Percentiles rank a stretch among this genome's conserved stretches.
phyloP scores from a whole-genome alignment of 1,140 invertebrate genomes.

The Propsilocerus akamusi region DNA sequence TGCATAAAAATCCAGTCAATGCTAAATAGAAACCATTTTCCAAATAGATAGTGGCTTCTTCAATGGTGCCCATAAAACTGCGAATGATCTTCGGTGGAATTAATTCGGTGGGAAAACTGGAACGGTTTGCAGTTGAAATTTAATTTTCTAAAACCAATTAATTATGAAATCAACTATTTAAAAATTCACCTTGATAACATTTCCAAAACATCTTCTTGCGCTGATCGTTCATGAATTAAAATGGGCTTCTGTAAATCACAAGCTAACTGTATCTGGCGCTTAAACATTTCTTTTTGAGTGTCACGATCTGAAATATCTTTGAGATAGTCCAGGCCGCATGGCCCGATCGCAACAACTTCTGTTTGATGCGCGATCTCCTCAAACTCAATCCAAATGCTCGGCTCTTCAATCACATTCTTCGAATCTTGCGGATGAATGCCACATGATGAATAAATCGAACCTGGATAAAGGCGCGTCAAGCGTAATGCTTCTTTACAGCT shows the following conservation, averaged over 20 bases:
- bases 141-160: too few relatives aligned
- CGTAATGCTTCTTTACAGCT: conserved; percentile 78
- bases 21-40: conserved; percentile 75
- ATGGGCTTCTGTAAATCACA: conserved; percentile 75
- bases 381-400: conserved; percentile 46
- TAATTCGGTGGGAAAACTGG: conserved; percentile 30
- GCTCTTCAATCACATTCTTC: conserved; percentile 74
- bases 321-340: conserved; percentile 89
- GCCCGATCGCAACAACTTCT: conserved; percentile 85
- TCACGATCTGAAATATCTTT: conserved; percentile 82
- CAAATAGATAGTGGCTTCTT: conserved; percentile 72
- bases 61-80: conserved; percentile 78
- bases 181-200: conserved; percentile 29
- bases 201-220: conserved; percentile 59
- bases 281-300: conserved; percentile 71
- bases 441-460: conserved; percentile 79
- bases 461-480: conserved; percentile 72
- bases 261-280: conserved; percentile 75
- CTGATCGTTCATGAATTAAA: conserved; percentile 80
- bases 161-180: neutral
- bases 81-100: conserved; percentile 73
- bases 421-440: conserved; percentile 94
- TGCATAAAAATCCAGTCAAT: conserved; percentile 45
- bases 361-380: conserved; percentile 52
- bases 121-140: too few relatives aligned